Evolutionary conservation across 2,888 invertebrate genomes (phyloP), one percentile per base, ranked within the genome.

Genomic region (Crepidodera aurea): DNA sequence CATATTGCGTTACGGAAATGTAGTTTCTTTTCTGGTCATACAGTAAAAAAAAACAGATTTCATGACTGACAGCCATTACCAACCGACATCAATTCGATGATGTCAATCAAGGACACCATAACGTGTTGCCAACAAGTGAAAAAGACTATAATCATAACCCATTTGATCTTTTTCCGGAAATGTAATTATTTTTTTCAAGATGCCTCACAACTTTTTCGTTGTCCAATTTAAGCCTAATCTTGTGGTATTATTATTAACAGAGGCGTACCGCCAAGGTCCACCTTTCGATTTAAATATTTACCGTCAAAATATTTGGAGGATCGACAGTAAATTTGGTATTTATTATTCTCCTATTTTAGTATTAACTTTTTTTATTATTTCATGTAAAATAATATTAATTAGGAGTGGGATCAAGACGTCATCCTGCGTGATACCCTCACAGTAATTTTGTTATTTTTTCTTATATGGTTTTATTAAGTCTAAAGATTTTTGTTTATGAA

Each of bases 111-210:
- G 58, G 42, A 42, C 42, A 22, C 54, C 46, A 22, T 48, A 62
- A 59, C 42, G 40, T 51, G 57, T 32, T 56, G 44, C 48, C 40
- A 51, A 29, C 25, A 64, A 64, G 64, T 57, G 64, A 64, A 59
- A 66, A 66, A 34, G 55, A 64, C 66, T 64, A 64, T 66, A 64
- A 66, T 66, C 56, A 64, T 46, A 56, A 60, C 40, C 44, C 57
- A 63, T 63, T 66, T 50, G 27, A 37, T 44, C 40, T 48, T 39
- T 64, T 60, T 58, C 53, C 54, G 50, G 59, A 59, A 59, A 59
- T 16, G 53, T 61, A 64, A 62, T 62, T 57, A 62, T 42, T 53
- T 61, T 66, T 63, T 66, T 46, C 12, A 12, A 54, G 34, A 22
- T 32, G 25, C 25, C 46, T 51, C 46, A 42, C 19, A 19, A 55